phyloP scores from a whole-genome alignment of 2,888 invertebrate species.

The Nymphalis urticae region DNA sequence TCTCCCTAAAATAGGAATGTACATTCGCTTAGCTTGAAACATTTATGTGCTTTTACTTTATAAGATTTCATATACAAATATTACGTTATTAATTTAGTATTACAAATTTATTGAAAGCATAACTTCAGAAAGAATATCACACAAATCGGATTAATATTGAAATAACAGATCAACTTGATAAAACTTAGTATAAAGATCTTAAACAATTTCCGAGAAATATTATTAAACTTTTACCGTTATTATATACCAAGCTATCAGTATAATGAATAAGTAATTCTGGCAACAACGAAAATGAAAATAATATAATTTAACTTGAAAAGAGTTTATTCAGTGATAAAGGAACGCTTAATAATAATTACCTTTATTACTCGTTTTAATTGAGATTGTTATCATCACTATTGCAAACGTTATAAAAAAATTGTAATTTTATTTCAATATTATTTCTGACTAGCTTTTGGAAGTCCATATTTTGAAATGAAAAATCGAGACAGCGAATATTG shows the following conservation, averaged over 20 bases:
- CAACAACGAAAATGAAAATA: constrained; percentile 21
- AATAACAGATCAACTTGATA: not conserved
- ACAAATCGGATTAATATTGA: not conserved
- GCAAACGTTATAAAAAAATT: not conserved
- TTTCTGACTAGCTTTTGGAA: too few relatives aligned
- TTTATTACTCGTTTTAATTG: constrained; percentile 15
- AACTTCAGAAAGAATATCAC: not conserved
- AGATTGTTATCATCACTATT: not conserved
- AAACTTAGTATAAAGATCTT: not conserved
- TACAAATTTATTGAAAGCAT: too few relatives aligned
- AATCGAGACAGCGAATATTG: too few relatives aligned
- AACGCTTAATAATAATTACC: constrained; percentile 14
- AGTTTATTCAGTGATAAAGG: constrained; percentile 12
- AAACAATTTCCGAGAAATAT: not conserved
- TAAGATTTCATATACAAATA: too few relatives aligned
- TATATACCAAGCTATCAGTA: constrained; percentile 9
- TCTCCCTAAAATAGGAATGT: too few relatives aligned
- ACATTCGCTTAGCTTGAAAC: too few relatives aligned
- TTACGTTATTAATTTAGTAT: too few relatives aligned
- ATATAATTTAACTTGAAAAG: constrained; percentile 15
- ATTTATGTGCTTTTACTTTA: too few relatives aligned
- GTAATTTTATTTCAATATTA: not conserved
- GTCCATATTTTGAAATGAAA: too few relatives aligned
- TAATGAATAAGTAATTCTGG: constrained; percentile 13
- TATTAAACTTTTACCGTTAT: constrained; percentile 10